phyloP scores from a whole-genome alignment of 2,113 vertebrate genomes.

The Pampusana beccarii region DNA sequence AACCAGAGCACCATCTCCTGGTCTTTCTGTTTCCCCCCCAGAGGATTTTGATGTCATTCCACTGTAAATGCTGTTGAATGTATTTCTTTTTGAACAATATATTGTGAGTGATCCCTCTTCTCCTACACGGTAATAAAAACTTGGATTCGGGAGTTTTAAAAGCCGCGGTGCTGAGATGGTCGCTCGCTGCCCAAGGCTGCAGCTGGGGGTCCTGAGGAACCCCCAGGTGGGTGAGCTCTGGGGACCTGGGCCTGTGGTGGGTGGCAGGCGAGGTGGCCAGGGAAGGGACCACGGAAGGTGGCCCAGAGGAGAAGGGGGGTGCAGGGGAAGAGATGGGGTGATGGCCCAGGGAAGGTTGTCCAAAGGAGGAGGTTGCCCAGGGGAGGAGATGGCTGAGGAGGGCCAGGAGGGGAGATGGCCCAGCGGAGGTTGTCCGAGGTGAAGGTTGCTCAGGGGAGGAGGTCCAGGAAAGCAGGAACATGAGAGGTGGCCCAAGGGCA shows the following conservation, averaged over 20 bases:
- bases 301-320: neutral
- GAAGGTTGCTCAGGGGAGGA: neutral
- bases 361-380: too few species aligned
- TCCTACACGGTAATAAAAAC: slow-evolving; percentile 57
- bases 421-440: neutral
- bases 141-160: slow-evolving; percentile 66
- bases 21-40: neutral
- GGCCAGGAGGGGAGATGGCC: neutral
- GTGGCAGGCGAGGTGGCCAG: neutral
- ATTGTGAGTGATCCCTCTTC: slow-evolving; percentile 64
- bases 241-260: neutral
- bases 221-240: neutral
- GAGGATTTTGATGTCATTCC: slow-evolving; percentile 55
- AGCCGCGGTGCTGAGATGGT: neutral
- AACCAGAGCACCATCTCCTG: slow-evolving; percentile 29
- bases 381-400: neutral
- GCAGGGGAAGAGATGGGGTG: neutral
- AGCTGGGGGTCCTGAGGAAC: neutral
- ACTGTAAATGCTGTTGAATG: slow-evolving; percentile 68
- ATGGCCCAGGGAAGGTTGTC: neutral
- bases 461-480: neutral
- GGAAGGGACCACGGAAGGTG: neutral
- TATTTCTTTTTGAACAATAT: slow-evolving; percentile 56
- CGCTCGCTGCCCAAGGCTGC: neutral
- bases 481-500: neutral